These are phyloP conservation scores for Nudaria mundana DNA, from an alignment of 2,888 invertebrate genomes.

Conservation along the genomic window DNA sequence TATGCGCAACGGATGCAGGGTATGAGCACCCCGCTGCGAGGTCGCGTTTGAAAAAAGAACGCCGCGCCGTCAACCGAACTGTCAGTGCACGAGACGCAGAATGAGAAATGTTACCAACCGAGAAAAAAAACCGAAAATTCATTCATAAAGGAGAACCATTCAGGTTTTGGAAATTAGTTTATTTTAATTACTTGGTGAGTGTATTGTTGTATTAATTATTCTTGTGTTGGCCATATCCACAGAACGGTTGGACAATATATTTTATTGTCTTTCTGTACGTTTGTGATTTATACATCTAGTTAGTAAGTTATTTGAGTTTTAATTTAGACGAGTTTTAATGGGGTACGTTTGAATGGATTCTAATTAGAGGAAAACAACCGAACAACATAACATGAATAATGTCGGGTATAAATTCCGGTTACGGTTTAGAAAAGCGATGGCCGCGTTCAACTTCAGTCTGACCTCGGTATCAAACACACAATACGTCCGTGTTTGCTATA, in stretches of 20 bases:
- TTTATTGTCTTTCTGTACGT: constrained; percentile 74
- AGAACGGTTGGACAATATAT: constrained; percentile 72
- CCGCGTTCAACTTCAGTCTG: constrained; percentile 34
- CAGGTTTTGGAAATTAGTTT: constrained; percentile 75
- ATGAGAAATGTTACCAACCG: constrained; percentile 73
- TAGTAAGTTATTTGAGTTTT: constrained; percentile 81
- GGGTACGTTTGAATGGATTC: constrained; percentile 76
- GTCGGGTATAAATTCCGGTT: constrained; percentile 75
- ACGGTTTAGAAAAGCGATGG: constrained; percentile 63
- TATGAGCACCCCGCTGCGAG: constrained; percentile 66
- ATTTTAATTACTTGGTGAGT: constrained; percentile 76
- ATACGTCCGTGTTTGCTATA: constrained; percentile 61
- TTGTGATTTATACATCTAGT: constrained; percentile 78
- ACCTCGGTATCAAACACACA: constrained; percentile 54
- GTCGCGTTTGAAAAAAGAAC: constrained; percentile 72
- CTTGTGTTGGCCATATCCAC: constrained; percentile 44
- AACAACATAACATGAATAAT: constrained; percentile 68
- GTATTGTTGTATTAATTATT: constrained; percentile 79
- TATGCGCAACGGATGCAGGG: constrained; percentile 72
- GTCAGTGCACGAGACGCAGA: constrained; percentile 67
- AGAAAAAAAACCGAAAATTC: constrained; percentile 60
- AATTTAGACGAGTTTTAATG: constrained; percentile 80
- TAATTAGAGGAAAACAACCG: constrained; percentile 79
- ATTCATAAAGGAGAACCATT: constrained; percentile 71
- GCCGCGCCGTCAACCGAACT: constrained; percentile 69